These are phyloP conservation scores for Sinhomidia bicolor DNA, from an alignment of 2,888 invertebrate genomes.

Conservation along the genomic window DNA sequence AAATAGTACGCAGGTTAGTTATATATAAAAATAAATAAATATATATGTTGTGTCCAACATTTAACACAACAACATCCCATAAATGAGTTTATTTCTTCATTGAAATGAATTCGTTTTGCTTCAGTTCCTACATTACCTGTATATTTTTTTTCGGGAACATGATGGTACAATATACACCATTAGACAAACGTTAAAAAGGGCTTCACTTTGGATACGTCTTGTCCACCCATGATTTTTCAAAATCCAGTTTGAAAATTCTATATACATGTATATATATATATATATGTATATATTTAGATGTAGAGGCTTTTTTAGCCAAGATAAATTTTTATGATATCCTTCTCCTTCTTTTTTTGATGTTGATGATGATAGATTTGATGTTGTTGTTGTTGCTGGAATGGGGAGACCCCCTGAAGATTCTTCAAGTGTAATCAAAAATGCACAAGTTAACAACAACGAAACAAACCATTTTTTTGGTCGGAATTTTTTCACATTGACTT, in stretches of 20 bases:
- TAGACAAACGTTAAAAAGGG: constrained; percentile 8
- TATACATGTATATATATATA: no score
- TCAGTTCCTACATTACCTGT: constrained; percentile 28
- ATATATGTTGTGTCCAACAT: no score
- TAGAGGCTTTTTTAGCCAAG: background rate
- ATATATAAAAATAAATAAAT: background rate
- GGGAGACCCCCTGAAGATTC: constrained; percentile 68
- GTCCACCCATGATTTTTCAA: constrained; percentile 51
- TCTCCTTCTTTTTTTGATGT: background rate
- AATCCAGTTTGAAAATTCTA: constrained; percentile 49
- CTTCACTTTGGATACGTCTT: background rate
- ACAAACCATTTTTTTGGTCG: constrained; percentile 62
- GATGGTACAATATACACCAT: no score
- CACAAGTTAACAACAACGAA: constrained; percentile 50
- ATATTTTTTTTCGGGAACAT: background rate
- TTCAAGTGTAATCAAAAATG: constrained; percentile 70
- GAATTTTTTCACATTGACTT: constrained; percentile 35
- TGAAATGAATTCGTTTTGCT: constrained; percentile 62
- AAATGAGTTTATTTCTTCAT: background rate
- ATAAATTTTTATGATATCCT: constrained; percentile 9
- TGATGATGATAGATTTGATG: constrained; percentile 51
- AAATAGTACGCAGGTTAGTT: background rate
- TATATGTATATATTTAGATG: no score
- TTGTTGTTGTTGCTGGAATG: constrained; percentile 50
- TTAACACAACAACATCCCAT: no score